These are phyloP conservation scores for Sepiola atlantica DNA, from an alignment of 2,888 invertebrate species.

Conservation along the genomic window DNA sequence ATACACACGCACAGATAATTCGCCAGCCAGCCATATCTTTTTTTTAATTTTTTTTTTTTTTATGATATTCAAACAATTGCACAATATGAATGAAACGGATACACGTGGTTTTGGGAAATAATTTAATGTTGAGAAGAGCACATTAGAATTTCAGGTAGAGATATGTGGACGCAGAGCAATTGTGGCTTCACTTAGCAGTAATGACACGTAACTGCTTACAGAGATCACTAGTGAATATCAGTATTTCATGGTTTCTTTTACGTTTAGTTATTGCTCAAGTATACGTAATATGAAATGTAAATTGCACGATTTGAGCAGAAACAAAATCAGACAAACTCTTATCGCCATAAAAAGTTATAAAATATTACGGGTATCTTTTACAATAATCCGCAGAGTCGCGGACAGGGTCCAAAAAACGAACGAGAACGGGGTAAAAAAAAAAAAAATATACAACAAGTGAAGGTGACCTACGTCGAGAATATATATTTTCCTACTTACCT, in stretches of 20 bases:
- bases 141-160: background rate
- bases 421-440: too few species aligned
- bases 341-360: background rate
- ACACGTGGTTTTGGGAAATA: background rate
- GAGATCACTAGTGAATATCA: conserved; percentile 32
- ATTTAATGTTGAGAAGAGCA: background rate
- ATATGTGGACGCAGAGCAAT: conserved; percentile 19
- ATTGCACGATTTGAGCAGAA: background rate
- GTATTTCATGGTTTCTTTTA: background rate
- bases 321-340: background rate
- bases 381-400: too few species aligned
- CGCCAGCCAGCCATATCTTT: background rate
- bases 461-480: too few species aligned
- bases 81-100: conserved; percentile 6
- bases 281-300: background rate
- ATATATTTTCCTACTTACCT: too few species aligned
- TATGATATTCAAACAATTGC: background rate
- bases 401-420: too few species aligned
- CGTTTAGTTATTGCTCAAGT: background rate
- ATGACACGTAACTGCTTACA: background rate
- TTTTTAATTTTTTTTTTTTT: background rate
- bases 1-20: background rate
- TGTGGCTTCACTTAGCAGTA: background rate
- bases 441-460: too few species aligned
- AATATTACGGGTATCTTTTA: too few species aligned